Evolutionary conservation across 2,888 invertebrate species (phyloP), one percentile per base, ranked within the genome.

Genomic region (Gandaritis pyraliata): DNA sequence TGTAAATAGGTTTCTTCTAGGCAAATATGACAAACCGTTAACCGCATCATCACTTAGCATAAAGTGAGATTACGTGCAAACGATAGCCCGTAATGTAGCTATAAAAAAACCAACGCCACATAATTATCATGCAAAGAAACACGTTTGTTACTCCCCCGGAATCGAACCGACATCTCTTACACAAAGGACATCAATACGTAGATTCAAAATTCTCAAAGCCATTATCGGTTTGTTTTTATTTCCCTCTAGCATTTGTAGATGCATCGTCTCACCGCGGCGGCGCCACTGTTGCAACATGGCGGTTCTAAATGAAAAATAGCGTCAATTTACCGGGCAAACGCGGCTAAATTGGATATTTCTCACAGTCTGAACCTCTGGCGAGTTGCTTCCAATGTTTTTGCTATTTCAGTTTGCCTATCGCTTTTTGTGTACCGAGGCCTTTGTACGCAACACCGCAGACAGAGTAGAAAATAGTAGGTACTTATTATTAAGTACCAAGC

Each of bases 291-390:
- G 80, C 83, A 85, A 83, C 77, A 85, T 85, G 87, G 87, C 82
- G 72, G 75, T 53, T 57, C 81, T 73, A 81, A 83, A 86, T 89
- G 88, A 90, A 86, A 88, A 88, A 91, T 90, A 82, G 83, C 85
- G 82, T 77, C 90, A 86, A 91, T 91, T 90, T 90, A 83, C 79
- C 81, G 86, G 84, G 85, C 80, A 87, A 88, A 85, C 85, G 83
- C 84, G 76, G 83, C 85, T 83, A 90, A 90, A 90, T 90, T 90
- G 90, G 88, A 87, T 87, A 88, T 89, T 89, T 88, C 86, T 87
- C 88, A 85, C 85, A 79, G 82, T 73, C 84, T 82, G 77, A 83
- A 76, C 78, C 81, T 76, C 76, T 69, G 74, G 77, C 71, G 73
- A 73, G 76, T 72, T 79, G 77, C 79, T 82, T 72, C 72, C 75